Conservation (phyloP, 2,113 vertebrate species). For the Phalacrocorax aristotelis region DNA sequence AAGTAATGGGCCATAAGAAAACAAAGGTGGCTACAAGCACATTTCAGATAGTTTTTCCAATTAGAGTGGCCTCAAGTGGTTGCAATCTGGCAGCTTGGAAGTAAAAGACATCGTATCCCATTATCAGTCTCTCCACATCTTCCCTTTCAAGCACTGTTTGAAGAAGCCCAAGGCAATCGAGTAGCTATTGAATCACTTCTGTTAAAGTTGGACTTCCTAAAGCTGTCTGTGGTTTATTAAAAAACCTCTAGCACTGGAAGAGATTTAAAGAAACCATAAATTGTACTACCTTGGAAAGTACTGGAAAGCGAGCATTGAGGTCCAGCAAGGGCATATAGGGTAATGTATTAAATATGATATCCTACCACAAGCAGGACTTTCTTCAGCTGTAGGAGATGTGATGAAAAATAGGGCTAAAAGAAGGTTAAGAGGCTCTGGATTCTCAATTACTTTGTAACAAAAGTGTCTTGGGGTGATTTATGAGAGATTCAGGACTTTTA, state of each 20-base stretch:
- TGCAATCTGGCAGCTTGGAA: neutral
- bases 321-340: neutral
- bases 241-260: neutral
- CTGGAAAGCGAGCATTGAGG: neutral
- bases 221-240: constrained; percentile 8
- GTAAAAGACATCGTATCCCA: neutral
- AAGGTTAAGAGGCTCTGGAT: constrained; percentile 50
- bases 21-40: neutral
- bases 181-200: constrained; percentile 20
- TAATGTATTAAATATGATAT: constrained; percentile 25
- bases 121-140: constrained; percentile 4
- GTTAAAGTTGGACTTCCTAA: neutral
- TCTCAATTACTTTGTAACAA: constrained; percentile 48
- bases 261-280: constrained; percentile 26
- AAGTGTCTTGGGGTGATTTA: constrained; percentile 53
- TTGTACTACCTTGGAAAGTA: constrained; percentile 14
- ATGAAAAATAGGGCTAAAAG: constrained; percentile 49
- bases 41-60: neutral
- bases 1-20: neutral
- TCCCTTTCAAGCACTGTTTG: neutral
- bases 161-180: neutral
- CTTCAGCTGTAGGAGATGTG: neutral
- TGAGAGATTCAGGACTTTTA: constrained; percentile 16
- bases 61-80: neutral
- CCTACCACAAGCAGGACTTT: neutral